These are phyloP conservation scores for Rana temporaria DNA, from an alignment of 2,113 vertebrate genomes.

Conservation along the genomic window DNA sequence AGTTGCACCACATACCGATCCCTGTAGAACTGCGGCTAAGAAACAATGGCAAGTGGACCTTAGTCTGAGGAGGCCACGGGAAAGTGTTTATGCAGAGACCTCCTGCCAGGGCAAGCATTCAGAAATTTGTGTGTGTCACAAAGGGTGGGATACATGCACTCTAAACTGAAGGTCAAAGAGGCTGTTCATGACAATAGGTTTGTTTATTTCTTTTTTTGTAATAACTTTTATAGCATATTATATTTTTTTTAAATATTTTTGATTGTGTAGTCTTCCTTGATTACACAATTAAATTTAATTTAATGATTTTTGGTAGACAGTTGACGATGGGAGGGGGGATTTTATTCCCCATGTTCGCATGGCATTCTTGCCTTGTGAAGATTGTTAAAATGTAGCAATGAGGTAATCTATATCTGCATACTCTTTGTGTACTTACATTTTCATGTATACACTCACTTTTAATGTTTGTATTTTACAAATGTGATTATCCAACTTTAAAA, in stretches of 20 bases:
- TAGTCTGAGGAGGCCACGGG: conserved; percentile 44
- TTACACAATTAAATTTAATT: conserved; percentile 94
- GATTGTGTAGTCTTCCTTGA: conserved; percentile 87
- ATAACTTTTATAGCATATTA: conserved; percentile 43
- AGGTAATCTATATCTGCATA: conserved; percentile 1
- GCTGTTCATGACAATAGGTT: conserved; percentile 39
- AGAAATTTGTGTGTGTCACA: conserved; percentile 47
- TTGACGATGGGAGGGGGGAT: conserved; percentile 92
- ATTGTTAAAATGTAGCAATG: conserved; percentile 19
- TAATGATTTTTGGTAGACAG: conserved; percentile 90
- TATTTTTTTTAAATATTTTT: conserved; percentile 75
- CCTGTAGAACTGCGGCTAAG: conserved; percentile 25
- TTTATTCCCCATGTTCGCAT: conserved; percentile 93
- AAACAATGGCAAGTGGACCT: conserved; percentile 54
- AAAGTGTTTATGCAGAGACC: conserved; percentile 54
- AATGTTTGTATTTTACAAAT: conserved; percentile 1
- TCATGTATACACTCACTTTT: conserved; percentile 30
- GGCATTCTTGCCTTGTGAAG: conserved; percentile 82
- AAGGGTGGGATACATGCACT: conserved; percentile 43
- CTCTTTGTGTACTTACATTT: conserved; percentile 35
- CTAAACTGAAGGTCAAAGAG: conserved; percentile 49
- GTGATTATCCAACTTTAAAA: conserved; percentile 6
- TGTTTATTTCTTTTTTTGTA: conserved; percentile 60
- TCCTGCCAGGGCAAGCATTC: conserved; percentile 39
- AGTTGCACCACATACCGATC: conserved; percentile 41